phyloP scores from a whole-genome alignment of 1,140 invertebrate species.

The Telenomus remus region DNA sequence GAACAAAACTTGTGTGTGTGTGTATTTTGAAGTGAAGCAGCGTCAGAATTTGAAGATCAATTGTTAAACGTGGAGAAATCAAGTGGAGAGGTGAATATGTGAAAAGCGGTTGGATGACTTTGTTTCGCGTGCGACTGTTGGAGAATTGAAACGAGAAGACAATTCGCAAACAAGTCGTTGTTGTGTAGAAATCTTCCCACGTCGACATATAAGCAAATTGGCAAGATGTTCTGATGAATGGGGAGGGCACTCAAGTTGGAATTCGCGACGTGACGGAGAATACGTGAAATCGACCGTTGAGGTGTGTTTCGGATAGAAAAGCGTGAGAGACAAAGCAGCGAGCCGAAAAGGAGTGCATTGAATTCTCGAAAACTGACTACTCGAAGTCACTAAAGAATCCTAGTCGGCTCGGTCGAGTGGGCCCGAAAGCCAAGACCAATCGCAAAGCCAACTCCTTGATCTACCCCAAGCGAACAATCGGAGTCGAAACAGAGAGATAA shows the following conservation, averaged over 20 bases:
- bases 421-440: slow-evolving; percentile 42
- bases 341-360: slow-evolving; percentile 32
- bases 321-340: slow-evolving; percentile 3
- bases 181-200: slow-evolving; percentile 26
- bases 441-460: slow-evolving; percentile 57
- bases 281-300: slow-evolving; percentile 40
- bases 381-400: slow-evolving; percentile 57
- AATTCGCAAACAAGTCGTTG: background rate
- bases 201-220: slow-evolving; percentile 25
- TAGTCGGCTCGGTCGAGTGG: slow-evolving; percentile 50
- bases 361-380: slow-evolving; percentile 55
- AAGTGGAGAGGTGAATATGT: no score
- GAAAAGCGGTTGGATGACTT: no score
- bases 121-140: background rate
- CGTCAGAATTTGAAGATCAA: no score
- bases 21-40: no score
- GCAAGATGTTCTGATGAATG: background rate
- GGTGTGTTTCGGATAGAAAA: slow-evolving; percentile 24
- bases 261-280: slow-evolving; percentile 36
- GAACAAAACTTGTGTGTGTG: no score
- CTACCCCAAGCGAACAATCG: slow-evolving; percentile 56
- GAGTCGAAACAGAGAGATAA: slow-evolving; percentile 35
- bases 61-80: no score
- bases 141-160: background rate
- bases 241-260: slow-evolving; percentile 5